Evolutionary conservation across 2,888 invertebrate species (phyloP), one percentile per base, ranked within the genome.

Genomic region (Amiota communis): DNA sequence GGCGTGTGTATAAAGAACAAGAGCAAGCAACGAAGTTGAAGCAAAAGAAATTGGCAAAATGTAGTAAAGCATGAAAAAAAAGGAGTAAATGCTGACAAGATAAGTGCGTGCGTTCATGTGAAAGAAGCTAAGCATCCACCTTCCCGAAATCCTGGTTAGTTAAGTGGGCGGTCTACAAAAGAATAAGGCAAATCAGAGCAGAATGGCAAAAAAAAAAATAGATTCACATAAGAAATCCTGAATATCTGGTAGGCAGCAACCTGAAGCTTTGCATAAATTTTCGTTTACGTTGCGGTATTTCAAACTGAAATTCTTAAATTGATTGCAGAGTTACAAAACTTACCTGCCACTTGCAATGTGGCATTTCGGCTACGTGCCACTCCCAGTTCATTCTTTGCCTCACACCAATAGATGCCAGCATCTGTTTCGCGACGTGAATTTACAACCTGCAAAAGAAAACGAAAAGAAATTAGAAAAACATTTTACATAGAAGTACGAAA

Each of bases 361-460:
- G 96, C 97, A 89, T 96, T 96, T 82, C 94, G 91, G 89, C 96
- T 96, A 80, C 94, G 92, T 48, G 95, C 95, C 79, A 94, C 94
- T 61, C 97, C 97, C 83, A 94, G 92, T 20, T 93, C 92, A 89
- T 97, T 97, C 75, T 93, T 93, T 0, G 96, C 97, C 88, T 95
- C 94, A 89, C 97, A 97, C 94, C 95, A 96, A 88, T 97, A 97
- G 3, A 95, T 93, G 93, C 97, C 97, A 69, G 95, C 94, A 84
- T 83, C 83, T 81, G 83, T 83, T 88, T 95, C 95, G 78, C 94
- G 94, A 87, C 96, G 93, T 81, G 95, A 94, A 89, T 96, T 95
- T 71, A 94, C 94, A 80, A 94, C 94, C 86, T 91, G 92, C 77
- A 88, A 85, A 75, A 81, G 73, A 73, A 79, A 73, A 73, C 72